Evolutionary conservation across 1,140 invertebrate genomes (phyloP), one percentile per base, ranked within the genome.

Genomic region (Diabrotica virgifera): DNA sequence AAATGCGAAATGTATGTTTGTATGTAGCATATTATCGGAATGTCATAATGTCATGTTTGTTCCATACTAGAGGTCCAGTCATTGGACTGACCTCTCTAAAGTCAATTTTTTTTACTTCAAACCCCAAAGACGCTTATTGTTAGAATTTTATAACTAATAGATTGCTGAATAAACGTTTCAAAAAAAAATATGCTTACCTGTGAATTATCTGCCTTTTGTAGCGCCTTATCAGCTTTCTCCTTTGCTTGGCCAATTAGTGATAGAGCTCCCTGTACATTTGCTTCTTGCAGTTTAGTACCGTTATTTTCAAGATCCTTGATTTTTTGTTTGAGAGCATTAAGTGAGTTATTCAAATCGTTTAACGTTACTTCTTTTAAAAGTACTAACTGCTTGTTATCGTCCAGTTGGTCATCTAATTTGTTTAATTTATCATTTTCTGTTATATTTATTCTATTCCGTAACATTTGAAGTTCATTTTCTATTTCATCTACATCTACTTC

Each of bases 211-310:
- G 86, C 85, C 63, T 82, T 82, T 78, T 93, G 82, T 70, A 91
- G 85, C 79, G 86, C 78, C 81, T 85, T 72, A 82, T 92, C 73
- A 79, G 87, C 76, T 83, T 86, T 75, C 85, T 88, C 80, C 89
- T 94, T 84, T 84, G 92, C 86, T 69, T 85, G 81, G 35, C 90
- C 84, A 0, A 95, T 97, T 5, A 97, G 85, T 76, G 94, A 96
- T 52, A 97, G 82, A 3, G 96, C 96, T 53, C 96, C 96, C 82
- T 96, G 92, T 46, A 98, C 91, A 80, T 98, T 96, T 5, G 90
- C 92, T 81, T 97, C 95, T 79, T 97, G 94, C 36, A 99, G 82
- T 74, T 90, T 88, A 0, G 94, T 97, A 9, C 94, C 94, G 75
- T 95, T 94, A 60, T 89, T 87, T 71, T 90, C 89, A 24, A 98